Percentiles rank a stretch among this genome's conserved stretches.
phyloP scores from a whole-genome alignment of 2,888 invertebrate species.

The Odontocolon sp. region DNA sequence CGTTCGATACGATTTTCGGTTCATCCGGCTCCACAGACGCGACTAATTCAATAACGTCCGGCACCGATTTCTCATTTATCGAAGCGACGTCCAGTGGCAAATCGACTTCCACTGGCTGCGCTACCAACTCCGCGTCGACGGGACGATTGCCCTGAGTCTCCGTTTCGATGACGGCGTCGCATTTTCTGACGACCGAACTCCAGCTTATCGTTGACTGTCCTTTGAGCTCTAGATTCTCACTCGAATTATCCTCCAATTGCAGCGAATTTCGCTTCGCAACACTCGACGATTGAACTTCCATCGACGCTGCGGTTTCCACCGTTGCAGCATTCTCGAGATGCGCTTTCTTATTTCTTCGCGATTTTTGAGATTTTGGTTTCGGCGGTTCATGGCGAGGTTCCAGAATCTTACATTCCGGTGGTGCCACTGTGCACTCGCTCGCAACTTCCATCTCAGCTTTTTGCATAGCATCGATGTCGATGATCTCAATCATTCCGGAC shows the following conservation, averaged over 20 bases:
- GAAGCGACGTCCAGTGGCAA: slow-evolving; percentile 5
- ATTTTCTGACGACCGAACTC: slow-evolving; percentile 35
- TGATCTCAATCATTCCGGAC: slow-evolving; percentile 70
- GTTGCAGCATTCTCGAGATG: slow-evolving; percentile 47
- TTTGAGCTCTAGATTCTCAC: background rate
- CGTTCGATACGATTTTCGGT: background rate
- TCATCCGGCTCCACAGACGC: background rate
- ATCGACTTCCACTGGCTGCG: slow-evolving; percentile 18
- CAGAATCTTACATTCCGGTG: slow-evolving; percentile 72
- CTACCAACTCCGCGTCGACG: slow-evolving; percentile 43
- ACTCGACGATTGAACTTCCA: slow-evolving; percentile 15
- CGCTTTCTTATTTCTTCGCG: slow-evolving; percentile 65
- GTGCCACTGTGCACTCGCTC: slow-evolving; percentile 18
- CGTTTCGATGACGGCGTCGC: background rate
- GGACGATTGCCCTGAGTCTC: slow-evolving; percentile 2
- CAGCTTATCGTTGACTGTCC: slow-evolving; percentile 22
- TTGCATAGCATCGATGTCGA: slow-evolving; percentile 75
- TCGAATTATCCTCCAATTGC: slow-evolving; percentile 35
- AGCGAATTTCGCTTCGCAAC: background rate
- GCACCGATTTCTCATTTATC: background rate
- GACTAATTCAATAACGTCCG: background rate
- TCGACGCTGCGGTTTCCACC: slow-evolving; percentile 34
- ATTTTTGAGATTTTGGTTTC: slow-evolving; percentile 65
- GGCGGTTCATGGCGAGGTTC: slow-evolving; percentile 63
- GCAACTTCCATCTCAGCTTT: slow-evolving; percentile 69